Percentiles rank a stretch among this genome's conserved stretches.
phyloP scores from a whole-genome alignment of 2,888 invertebrate species.

The Crepidodera aurea region DNA sequence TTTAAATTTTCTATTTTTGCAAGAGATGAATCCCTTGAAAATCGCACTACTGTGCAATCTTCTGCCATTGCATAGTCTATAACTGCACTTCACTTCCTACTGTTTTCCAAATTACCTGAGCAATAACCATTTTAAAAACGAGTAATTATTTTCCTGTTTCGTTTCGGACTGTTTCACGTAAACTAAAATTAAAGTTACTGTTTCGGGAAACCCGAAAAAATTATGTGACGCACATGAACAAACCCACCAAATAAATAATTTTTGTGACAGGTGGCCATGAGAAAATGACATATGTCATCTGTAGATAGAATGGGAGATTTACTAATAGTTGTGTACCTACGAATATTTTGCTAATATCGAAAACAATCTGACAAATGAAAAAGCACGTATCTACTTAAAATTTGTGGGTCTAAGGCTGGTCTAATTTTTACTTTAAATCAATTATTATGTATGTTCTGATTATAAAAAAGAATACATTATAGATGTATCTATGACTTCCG shows the following conservation, averaged over 20 bases:
- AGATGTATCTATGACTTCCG: too few relatives aligned
- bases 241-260: conserved; percentile 6
- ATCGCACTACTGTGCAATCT: conserved; percentile 60
- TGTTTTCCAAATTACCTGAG: not conserved
- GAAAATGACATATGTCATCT: not conserved
- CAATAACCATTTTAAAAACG: not conserved
- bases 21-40: conserved; percentile 59
- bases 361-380: too few relatives aligned
- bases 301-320: too few relatives aligned
- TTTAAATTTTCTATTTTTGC: conserved; percentile 60
- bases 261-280: conserved; percentile 10
- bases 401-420: too few relatives aligned
- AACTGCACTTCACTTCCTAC: conserved; percentile 8
- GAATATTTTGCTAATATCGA: too few relatives aligned
- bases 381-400: too few relatives aligned
- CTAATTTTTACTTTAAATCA: too few relatives aligned
- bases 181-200: not conserved
- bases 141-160: not conserved
- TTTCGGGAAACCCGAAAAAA: conserved; percentile 5
- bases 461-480: too few relatives aligned
- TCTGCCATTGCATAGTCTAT: conserved; percentile 56
- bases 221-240: conserved; percentile 4
- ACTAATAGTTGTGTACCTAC: too few relatives aligned
- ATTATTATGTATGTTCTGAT: too few relatives aligned
- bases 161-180: not conserved